Evolutionary conservation across 2,113 vertebrate genomes (phyloP), one percentile per base, ranked within the genome.

Genomic region (Ceyx cyanopectus): DNA sequence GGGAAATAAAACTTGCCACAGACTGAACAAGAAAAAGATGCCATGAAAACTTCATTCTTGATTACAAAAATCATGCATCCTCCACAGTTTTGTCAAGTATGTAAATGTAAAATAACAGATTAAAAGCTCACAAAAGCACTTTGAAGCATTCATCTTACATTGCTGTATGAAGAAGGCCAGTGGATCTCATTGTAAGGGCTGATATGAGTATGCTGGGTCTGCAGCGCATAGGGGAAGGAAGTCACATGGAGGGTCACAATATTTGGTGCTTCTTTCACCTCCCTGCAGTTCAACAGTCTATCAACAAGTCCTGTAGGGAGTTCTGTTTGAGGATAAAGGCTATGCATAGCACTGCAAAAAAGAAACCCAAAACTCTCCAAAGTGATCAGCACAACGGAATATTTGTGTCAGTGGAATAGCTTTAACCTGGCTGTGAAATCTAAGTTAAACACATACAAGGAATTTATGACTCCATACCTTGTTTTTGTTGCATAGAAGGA

Each of bases 131-230:
- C 19, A 72, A 82, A 86, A 86, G 32, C 81, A 90, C 32, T 67
- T 87, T n/a, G 89, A 74, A 92, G 27, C 54, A 94, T 70, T 43
- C 56, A 73, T 97, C 98, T 98, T 98, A 99, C 99, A 68, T 98
- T 98, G 66, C 97, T 98, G 96, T 97, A 98, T 51, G 98, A 96
- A 62, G 98, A 98, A 0, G 99, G 99, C 99, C 99, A 99, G 97
- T 99, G 98, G 97, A 99, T 98, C 98, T 99, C 99, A 23, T 99
- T 99, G 97, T 99, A 99, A 18, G 99, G 99, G 93, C 99, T 99
- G 96, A 99, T 98, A 29, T 98, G 99, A 9, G 99, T 99, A 81
- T 97, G 98, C 91, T 99, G 99, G 2, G 99, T 99, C 97, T 99
- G 99, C 82, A 99, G 98, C 8, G 98, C 98, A 2, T 99, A 99